Evolutionary conservation across 1,140 invertebrate species (phyloP).

Genomic region (Drosophila nebulosa): DNA sequence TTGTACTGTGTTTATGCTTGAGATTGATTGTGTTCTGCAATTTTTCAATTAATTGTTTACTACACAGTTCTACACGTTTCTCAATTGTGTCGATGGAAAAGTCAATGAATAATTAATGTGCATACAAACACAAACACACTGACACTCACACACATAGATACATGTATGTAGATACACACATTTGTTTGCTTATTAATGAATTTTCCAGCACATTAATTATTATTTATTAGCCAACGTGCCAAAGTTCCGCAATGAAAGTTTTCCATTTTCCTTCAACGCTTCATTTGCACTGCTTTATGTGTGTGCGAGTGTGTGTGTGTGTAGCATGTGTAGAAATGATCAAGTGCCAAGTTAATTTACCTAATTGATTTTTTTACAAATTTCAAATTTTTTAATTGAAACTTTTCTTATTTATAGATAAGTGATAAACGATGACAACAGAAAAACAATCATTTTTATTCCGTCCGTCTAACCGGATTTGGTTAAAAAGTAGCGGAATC

Average conservation of each 20-base stretch:
- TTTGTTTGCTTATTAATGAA: constrained; percentile 52
- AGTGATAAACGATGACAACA: background rate
- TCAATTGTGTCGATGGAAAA: constrained; percentile 30
- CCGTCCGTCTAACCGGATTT: background rate
- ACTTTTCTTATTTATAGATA: background rate
- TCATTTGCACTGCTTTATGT: constrained; percentile 1
- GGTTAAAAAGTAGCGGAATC: background rate
- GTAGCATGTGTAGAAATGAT: background rate
- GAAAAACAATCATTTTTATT: background rate
- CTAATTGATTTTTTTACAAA: background rate
- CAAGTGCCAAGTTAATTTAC: background rate
- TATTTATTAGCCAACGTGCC: constrained; percentile 63
- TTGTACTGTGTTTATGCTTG: constrained; percentile 47
- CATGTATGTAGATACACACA: background rate
- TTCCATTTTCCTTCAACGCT: background rate
- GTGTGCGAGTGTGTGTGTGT: constrained; percentile 16
- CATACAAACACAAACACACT: constrained; percentile 11
- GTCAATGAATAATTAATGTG: constrained; percentile 50
- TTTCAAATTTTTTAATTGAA: background rate
- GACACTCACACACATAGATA: too few species aligned
- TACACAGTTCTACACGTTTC: constrained; percentile 40
- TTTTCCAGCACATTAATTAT: constrained; percentile 62
- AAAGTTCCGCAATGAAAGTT: constrained; percentile 52
- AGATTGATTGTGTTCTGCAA: constrained; percentile 35
- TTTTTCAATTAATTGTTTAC: constrained; percentile 52